These are phyloP conservation scores for Oryzias celebensis DNA, from an alignment of 2,113 vertebrate species.

Conservation along the genomic window DNA sequence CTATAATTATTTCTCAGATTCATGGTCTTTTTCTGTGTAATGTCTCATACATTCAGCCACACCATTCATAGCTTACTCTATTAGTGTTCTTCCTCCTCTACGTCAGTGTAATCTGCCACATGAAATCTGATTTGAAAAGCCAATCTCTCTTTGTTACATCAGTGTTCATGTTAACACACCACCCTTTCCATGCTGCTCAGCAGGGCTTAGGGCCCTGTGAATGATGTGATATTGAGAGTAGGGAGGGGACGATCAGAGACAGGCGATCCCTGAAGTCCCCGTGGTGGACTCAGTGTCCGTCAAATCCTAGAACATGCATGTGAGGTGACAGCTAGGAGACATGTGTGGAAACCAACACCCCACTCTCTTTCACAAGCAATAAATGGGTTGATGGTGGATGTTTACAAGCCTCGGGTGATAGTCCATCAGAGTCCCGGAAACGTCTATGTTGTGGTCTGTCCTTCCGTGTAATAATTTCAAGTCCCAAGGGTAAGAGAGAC, in stretches of 20 bases:
- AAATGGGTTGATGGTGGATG: conserved; percentile 47
- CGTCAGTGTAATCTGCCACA: conserved; percentile 45
- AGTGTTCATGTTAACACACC: conserved; percentile 55
- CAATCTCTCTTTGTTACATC: conserved; percentile 51
- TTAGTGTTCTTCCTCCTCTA: conserved; percentile 9
- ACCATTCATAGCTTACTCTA: conserved; percentile 25
- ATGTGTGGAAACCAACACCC: conserved; percentile 31
- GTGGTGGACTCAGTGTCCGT: conserved; percentile 63
- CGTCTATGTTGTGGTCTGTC: conserved; percentile 65
- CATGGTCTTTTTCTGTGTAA: conserved; percentile 5
- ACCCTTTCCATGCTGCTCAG: conserved; percentile 49
- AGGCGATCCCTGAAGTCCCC: conserved; percentile 52
- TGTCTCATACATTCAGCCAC: background rate
- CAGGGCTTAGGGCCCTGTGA: conserved; percentile 47
- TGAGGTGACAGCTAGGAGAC: conserved; percentile 56
- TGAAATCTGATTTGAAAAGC: conserved; percentile 45
- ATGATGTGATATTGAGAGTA: conserved; percentile 71
- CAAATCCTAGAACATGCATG: conserved; percentile 54
- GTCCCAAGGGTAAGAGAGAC: conserved; percentile 25
- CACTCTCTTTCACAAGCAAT: conserved; percentile 47
- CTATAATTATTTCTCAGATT: too few relatives aligned
- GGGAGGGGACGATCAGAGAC: conserved; percentile 64
- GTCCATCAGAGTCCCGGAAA: conserved; percentile 48
- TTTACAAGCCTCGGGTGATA: conserved; percentile 41
- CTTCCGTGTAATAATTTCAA: conserved; percentile 50